Base-by-base conservation (phyloP, 2,113 vertebrate species). In the Apteryx owenii region DNA sequence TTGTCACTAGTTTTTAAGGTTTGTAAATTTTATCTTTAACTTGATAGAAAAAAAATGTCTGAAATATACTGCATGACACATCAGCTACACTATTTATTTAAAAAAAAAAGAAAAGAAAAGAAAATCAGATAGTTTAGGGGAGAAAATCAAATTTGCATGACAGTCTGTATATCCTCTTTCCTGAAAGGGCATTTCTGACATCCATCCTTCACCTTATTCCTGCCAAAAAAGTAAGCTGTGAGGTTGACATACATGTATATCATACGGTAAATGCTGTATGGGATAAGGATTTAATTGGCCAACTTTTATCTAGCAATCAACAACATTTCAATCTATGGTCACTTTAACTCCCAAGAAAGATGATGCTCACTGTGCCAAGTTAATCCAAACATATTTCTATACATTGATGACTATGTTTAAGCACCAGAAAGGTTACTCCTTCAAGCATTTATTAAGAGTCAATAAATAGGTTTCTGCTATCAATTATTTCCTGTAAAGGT, bases 201-300 rank as follows among this genome's bases (percentile, higher is more conserved):
- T 48, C 9, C 9, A 33, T 60, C 29, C 29, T 60, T 10, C 23
- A 25, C 8, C 10, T 73, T 58, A 51, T 40, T 77, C 10, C 60
- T 92, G 40, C 12, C 16, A 17, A 80, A 69, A 11, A 33, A 79
- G 56, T 22, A 42, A 79, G 48, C 28, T 72, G 25, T 21, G 18
- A 33, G 11, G 40, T 69, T 85, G 38, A 53, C n/a, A 50, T 33
- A 21, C 13, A 20, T 11, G 23, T 81, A 50, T 0, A 0, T 83
- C 23, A 36, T 25, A 50, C 18, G 23, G 58, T 73, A 84, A 31
- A n/a, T 38, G 10, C 9, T 6, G 10, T 28, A 51, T 46, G 25
- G 77, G 72, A 81, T 56, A 80, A 86, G 77, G 2, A 56, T 75
- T 77, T 51, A 81, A 6, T 12, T 46, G 21, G 5, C 16, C 36